Percentiles rank a stretch among this genome's conserved stretches.
phyloP scores from a whole-genome alignment of 2,888 invertebrate species.

The Autographa gamma region DNA sequence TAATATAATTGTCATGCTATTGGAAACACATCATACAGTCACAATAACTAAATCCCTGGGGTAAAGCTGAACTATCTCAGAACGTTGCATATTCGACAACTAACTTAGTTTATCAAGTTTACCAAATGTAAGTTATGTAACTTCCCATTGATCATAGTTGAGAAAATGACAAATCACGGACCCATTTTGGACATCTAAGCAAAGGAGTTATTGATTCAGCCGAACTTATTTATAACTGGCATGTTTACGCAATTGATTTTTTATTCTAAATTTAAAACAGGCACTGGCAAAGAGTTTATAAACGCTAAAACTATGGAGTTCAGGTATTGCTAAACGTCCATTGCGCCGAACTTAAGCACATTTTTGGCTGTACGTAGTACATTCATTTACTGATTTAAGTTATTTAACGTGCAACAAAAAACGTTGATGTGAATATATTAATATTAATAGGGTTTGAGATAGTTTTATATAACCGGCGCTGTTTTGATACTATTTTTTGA shows the following conservation, averaged over 20 bases:
- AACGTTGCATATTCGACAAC: neutral
- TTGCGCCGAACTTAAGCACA: too few relatives aligned
- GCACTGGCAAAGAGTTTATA: too few relatives aligned
- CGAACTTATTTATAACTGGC: neutral
- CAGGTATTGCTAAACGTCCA: too few relatives aligned
- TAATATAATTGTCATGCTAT: neutral
- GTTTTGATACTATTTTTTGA: too few relatives aligned
- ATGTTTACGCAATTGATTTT: neutral
- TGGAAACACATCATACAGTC: neutral
- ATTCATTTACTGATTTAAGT: too few relatives aligned
- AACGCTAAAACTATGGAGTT: too few relatives aligned
- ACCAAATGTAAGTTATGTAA: neutral
- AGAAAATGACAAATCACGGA: neutral
- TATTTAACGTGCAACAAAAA: too few relatives aligned
- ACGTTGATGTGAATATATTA: too few relatives aligned
- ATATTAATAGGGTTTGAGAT: too few relatives aligned
- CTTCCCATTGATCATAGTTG: neutral
- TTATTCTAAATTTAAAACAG: neutral
- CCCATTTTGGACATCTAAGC: neutral
- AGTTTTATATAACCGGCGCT: too few relatives aligned
- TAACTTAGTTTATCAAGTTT: slow-evolving; percentile 3
- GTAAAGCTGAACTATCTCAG: neutral
- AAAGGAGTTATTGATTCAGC: neutral
- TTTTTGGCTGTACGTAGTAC: too few relatives aligned
- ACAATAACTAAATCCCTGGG: neutral